Percentiles rank a stretch among this genome's conserved stretches.
Conservation (phyloP, 1,140 invertebrate genomes). For the Pteromalus puparum region DNA sequence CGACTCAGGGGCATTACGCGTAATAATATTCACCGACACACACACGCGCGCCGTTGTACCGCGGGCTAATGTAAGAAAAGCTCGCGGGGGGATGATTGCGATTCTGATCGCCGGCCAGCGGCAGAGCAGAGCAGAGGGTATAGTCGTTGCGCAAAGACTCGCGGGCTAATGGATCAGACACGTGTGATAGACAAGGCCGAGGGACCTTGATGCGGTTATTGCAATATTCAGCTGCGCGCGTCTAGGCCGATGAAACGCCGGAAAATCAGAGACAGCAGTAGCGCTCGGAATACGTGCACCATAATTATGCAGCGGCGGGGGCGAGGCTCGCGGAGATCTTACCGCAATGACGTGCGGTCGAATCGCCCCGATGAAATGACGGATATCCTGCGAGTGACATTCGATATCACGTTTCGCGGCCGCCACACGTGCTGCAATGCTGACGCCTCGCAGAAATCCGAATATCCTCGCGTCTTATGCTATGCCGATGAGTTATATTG, state of each 20-base stretch:
- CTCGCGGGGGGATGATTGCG: background rate
- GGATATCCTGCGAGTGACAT: slow-evolving; percentile 74
- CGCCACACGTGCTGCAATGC: background rate
- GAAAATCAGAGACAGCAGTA: slow-evolving; percentile 70
- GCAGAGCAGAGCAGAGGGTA: background rate
- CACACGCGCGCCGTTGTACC: background rate
- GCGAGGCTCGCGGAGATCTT: slow-evolving; percentile 69
- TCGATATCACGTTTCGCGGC: slow-evolving; percentile 70
- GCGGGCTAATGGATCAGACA: slow-evolving; percentile 40
- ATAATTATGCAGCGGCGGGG: background rate
- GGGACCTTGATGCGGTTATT: slow-evolving; percentile 46
- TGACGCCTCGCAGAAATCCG: background rate
- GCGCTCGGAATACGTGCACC: background rate
- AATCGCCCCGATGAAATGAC: slow-evolving; percentile 74
- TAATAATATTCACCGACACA: background rate
- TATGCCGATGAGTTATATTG: background rate
- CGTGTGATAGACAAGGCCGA: slow-evolving; percentile 48
- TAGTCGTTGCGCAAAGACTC: slow-evolving; percentile 6
- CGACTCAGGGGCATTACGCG: background rate
- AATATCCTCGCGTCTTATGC: background rate
- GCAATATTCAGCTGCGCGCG: slow-evolving; percentile 30
- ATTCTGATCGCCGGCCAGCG: background rate
- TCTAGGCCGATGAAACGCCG: slow-evolving; percentile 53
- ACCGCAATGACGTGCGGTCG: slow-evolving; percentile 75
- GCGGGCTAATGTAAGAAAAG: slow-evolving; percentile 1